phyloP scores from a whole-genome alignment of 2,797 vertebrate species.

The Gadopsis bispinosus region DNA sequence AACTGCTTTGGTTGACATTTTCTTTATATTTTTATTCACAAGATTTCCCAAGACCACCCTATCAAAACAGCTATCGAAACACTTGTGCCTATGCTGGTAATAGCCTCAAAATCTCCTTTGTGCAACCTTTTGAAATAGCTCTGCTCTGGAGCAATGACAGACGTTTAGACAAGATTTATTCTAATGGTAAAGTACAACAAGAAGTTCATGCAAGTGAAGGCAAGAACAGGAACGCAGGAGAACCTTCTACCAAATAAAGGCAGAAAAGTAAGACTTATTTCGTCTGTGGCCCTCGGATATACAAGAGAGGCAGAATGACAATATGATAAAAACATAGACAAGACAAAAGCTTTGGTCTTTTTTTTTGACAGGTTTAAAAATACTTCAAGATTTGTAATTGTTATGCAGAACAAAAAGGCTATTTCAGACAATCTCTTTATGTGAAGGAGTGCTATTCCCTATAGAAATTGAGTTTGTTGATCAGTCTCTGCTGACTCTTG shows the following conservation, averaged over 20 bases:
- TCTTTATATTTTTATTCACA: slow-evolving; percentile 69
- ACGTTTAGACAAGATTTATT: slow-evolving; percentile 69
- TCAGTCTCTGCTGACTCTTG: slow-evolving; percentile 48
- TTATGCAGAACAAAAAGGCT: slow-evolving; percentile 34
- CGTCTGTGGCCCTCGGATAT: slow-evolving; percentile 1
- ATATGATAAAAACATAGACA: slow-evolving; percentile 17
- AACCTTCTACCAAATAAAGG: slow-evolving; percentile 40
- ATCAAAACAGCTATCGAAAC: slow-evolving; percentile 75
- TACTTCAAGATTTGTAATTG: slow-evolving; percentile 46
- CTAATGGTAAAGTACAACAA: slow-evolving; percentile 60
- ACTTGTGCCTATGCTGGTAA: slow-evolving; percentile 74
- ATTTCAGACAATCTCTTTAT: slow-evolving; percentile 54
- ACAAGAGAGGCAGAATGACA: slow-evolving; percentile 21
- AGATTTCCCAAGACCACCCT: slow-evolving; percentile 76
- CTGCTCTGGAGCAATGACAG: slow-evolving; percentile 70
- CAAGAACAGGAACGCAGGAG: slow-evolving; percentile 38
- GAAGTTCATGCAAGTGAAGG: slow-evolving; percentile 40
- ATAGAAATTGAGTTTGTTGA: slow-evolving; percentile 60
- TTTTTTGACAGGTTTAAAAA: slow-evolving; percentile 60
- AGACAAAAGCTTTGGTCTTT: slow-evolving; percentile 21
- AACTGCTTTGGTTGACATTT: slow-evolving; percentile 78
- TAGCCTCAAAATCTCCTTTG: slow-evolving; percentile 58
- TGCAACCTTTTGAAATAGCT: slow-evolving; percentile 75
- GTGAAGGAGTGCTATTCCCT: slow-evolving; percentile 53
- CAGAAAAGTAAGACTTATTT: slow-evolving; percentile 22